These are phyloP conservation scores for Lophotriccus pileatus DNA, from an alignment of 2,797 vertebrate species.

Conservation along the genomic window DNA sequence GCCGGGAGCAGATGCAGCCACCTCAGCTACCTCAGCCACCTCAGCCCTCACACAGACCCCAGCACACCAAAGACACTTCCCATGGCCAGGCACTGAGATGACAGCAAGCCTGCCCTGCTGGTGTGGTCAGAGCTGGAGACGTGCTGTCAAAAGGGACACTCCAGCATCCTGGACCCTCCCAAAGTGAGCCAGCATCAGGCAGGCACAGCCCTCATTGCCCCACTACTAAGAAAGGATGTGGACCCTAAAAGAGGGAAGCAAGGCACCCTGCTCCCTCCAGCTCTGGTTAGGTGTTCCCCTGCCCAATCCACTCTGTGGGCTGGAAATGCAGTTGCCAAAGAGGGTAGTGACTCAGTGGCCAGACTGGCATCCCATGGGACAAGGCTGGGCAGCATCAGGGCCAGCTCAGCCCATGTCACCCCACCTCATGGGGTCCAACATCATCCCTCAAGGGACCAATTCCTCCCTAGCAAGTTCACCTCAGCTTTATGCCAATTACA, in stretches of 20 bases:
- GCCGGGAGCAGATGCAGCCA: neutral
- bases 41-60: fast-evolving
- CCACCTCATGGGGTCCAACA: neutral
- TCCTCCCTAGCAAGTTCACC: neutral
- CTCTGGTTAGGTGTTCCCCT: neutral
- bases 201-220: neutral
- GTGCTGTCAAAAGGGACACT: neutral
- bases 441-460: neutral
- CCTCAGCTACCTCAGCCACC: neutral
- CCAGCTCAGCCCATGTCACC: neutral
- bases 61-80: fast-evolving
- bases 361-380: fast-evolving
- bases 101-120: neutral
- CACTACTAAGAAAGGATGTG: neutral
- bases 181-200: neutral
- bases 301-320: neutral
- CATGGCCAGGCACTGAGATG: neutral
- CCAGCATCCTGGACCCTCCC: fast-evolving
- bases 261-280: neutral
- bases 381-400: neutral
- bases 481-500: neutral
- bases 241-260: neutral
- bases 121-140: fast-evolving
- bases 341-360: neutral
- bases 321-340: neutral